Evolutionary conservation across 2,797 vertebrate genomes (phyloP), one percentile per base, ranked within the genome.

Genomic region (Cetoscarus ocellatus): DNA sequence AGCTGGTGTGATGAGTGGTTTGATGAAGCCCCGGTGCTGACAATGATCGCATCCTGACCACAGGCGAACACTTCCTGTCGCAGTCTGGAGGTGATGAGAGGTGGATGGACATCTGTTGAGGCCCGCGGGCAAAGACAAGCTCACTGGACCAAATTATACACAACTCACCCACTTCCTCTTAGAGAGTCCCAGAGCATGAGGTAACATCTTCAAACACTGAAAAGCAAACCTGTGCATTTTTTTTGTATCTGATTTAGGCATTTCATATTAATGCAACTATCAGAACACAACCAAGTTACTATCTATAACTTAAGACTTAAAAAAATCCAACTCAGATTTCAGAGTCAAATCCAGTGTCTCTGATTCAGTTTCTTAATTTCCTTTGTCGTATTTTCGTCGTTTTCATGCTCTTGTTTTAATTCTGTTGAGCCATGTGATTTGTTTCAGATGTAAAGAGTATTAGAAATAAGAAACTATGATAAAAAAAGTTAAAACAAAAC

Each of bases 21-120:
- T 39, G 80, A 13, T 18, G 64, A 62, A 68, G 47, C 15, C 43
- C 35, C 6, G 10, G 18, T 48, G 67, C 57, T 74, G 77, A 75
- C 75, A 71, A 64, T 17, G 79, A 83, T 80, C 83, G 68, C 67
- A 54, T 84, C 79, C 75, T 83, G 81, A 66, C 86, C 56, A 3
- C 61, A 42, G 84, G 75, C 70, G 13, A 73, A 73, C 43, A 47
- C 64, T 82, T 88, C 83, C 82, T 81, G 80, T 86, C 70, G 42
- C 69, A 51, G 18, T 54, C 73, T 49, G 57, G 45, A 65, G 36
- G 67, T 59, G 63, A 51, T 61, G 73, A 78, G 74, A 67, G 76
- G 73, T 60, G 63, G 60, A 85, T 60, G 18, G 54, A 60, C 75
- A 75, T 83, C 83, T 82, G 85, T 73, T 42, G 47, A 5, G 77